phyloP scores from a whole-genome alignment of 2,888 invertebrate genomes.

The Calameuta pallipes region DNA sequence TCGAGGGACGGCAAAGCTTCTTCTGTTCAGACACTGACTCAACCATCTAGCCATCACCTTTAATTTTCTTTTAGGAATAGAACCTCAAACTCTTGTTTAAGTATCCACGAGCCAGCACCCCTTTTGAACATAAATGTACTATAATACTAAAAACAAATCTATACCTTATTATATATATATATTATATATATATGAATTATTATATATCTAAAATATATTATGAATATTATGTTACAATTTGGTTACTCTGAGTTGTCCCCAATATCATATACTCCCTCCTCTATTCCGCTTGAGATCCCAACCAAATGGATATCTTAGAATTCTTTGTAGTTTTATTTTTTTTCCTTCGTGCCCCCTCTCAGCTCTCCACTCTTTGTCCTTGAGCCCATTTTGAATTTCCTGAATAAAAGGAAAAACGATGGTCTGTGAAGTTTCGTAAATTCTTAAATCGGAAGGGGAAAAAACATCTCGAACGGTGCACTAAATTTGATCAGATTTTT shows the following conservation, averaged over 20 bases:
- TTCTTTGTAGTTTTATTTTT: slow-evolving; percentile 22
- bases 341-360: slow-evolving; percentile 8
- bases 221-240: slow-evolving; percentile 25
- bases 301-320: slow-evolving; percentile 21
- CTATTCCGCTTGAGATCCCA: slow-evolving; percentile 24
- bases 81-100: too few species aligned
- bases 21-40: too few species aligned
- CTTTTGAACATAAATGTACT: slow-evolving; percentile 1
- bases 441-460: slow-evolving; percentile 14
- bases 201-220: slow-evolving; percentile 28
- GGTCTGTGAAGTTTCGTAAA: slow-evolving; percentile 14
- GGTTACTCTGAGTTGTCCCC: slow-evolving; percentile 22
- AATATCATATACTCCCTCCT: too few species aligned
- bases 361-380: background rate
- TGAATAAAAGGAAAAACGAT: slow-evolving; percentile 22
- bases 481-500: too few species aligned
- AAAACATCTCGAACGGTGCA: background rate
- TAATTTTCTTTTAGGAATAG: too few species aligned
- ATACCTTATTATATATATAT: slow-evolving; percentile 4
- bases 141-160: slow-evolving; percentile 4
- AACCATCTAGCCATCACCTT: too few species aligned
- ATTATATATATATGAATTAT: slow-evolving; percentile 25
- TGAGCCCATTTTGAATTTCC: slow-evolving; percentile 13
- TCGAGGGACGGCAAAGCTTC: too few species aligned
- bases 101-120: background rate